These are phyloP conservation scores for Cephalopachus bancanus DNA, from an alignment of 2,797 vertebrate genomes.

Conservation along the genomic window DNA sequence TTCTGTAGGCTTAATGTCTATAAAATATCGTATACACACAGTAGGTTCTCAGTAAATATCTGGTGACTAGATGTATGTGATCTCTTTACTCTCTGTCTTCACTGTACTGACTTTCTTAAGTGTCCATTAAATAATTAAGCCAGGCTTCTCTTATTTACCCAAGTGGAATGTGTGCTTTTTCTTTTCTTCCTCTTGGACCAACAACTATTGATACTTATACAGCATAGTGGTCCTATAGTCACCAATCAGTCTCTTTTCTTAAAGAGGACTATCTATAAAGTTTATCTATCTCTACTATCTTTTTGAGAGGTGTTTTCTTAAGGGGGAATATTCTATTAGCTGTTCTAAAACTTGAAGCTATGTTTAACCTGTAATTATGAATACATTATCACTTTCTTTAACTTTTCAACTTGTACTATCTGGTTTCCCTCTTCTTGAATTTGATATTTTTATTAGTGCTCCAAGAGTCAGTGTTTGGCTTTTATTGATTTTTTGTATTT, in stretches of 20 bases:
- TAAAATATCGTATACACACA: not conserved
- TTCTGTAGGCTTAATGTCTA: not conserved
- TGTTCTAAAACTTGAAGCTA: not conserved
- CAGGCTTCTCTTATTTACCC: not conserved
- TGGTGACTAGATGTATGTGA: not conserved
- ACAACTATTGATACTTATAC: rapidly evolving
- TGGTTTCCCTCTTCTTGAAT: not conserved
- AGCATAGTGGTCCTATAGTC: too few relatives aligned
- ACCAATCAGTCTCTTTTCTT: not conserved
- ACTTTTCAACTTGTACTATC: not conserved
- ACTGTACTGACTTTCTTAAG: not conserved
- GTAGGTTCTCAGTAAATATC: not conserved
- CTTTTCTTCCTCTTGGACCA: not conserved
- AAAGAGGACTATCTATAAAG: not conserved
- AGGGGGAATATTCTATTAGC: not conserved
- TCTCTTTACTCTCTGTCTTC: not conserved
- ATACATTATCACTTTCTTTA: not conserved
- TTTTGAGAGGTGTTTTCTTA: not conserved
- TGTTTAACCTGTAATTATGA: not conserved
- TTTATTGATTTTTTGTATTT: not conserved
- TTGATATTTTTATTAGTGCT: not conserved
- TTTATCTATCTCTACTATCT: not conserved
- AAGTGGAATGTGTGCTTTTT: not conserved
- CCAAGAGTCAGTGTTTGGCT: not conserved
- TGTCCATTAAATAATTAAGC: not conserved